Evolutionary conservation across 2,113 vertebrate genomes (phyloP).

Genomic region (Asarcornis scutulata): DNA sequence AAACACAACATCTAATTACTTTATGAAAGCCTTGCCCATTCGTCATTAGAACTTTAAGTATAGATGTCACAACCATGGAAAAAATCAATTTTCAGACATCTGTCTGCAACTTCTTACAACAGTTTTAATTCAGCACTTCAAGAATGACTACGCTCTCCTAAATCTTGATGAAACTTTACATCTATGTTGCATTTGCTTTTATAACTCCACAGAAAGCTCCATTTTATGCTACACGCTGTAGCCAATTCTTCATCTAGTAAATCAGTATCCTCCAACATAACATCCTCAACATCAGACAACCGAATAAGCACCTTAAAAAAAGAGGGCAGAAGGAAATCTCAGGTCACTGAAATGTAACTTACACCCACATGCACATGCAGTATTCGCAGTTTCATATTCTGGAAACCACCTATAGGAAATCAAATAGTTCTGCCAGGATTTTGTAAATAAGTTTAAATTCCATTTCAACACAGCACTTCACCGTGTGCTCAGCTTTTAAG

Average conservation of each 20-base stretch:
- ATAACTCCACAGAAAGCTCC: not conserved
- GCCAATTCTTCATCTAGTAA: not conserved
- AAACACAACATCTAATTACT: not conserved
- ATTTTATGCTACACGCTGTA: not conserved
- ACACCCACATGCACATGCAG: accelerated
- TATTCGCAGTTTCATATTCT: not conserved
- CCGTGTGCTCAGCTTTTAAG: not conserved
- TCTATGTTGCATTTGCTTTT: not conserved
- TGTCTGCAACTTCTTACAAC: not conserved
- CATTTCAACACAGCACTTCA: not conserved
- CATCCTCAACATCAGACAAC: not conserved
- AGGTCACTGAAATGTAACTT: not conserved
- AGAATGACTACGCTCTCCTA: not conserved
- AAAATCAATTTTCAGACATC: not conserved
- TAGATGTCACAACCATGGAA: not conserved
- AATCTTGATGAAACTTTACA: not conserved
- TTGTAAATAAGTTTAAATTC: not conserved
- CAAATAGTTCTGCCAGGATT: not conserved
- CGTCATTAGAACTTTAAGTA: not conserved
- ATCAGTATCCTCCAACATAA: not conserved
- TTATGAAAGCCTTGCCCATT: not conserved
- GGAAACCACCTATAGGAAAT: not conserved
- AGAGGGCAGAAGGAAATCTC: not conserved
- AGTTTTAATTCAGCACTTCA: not conserved
- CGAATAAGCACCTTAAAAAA: not conserved